Percentiles rank a stretch among this genome's conserved stretches.
These are phyloP conservation scores for Sycobia sp. DNA, from an alignment of 1,140 invertebrate genomes.

Conservation along the genomic window DNA sequence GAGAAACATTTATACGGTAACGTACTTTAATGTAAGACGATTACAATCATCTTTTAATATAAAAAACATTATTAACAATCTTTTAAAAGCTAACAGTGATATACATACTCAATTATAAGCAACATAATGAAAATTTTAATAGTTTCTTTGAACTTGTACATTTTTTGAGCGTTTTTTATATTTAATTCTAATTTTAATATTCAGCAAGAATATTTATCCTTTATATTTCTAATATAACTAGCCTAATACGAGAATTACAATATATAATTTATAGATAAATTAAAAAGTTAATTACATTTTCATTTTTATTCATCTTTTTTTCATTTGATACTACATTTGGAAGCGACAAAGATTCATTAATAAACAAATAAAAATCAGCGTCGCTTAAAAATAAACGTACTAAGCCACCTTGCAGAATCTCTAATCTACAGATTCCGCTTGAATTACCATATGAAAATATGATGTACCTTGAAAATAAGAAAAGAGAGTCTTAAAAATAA, in stretches of 20 bases:
- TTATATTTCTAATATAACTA: constrained; percentile 8
- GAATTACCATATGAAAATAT: no score
- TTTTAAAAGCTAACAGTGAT: constrained; percentile 4
- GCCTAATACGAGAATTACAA: constrained; percentile 8
- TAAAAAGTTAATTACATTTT: not conserved
- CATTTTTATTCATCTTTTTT: not conserved
- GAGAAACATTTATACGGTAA: constrained; percentile 1
- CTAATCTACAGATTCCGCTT: no score
- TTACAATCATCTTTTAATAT: constrained; percentile 6
- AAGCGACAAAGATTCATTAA: no score
- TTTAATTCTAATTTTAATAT: not conserved
- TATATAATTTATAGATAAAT: not conserved
- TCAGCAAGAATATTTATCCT: constrained; percentile 10
- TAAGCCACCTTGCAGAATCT: no score
- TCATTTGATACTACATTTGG: no score
- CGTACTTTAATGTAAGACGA: not conserved
- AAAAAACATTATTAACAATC: constrained; percentile 1
- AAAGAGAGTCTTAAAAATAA: no score
- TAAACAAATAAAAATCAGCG: no score
- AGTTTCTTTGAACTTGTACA: no score
- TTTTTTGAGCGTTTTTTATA: not conserved
- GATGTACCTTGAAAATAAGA: no score
- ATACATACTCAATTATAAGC: not conserved
- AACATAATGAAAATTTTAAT: not conserved
- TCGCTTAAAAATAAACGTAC: no score